Evolutionary conservation across 2,113 vertebrate genomes (phyloP), one percentile per base, ranked within the genome.

Genomic region (Nerophis lumbriciformis): DNA sequence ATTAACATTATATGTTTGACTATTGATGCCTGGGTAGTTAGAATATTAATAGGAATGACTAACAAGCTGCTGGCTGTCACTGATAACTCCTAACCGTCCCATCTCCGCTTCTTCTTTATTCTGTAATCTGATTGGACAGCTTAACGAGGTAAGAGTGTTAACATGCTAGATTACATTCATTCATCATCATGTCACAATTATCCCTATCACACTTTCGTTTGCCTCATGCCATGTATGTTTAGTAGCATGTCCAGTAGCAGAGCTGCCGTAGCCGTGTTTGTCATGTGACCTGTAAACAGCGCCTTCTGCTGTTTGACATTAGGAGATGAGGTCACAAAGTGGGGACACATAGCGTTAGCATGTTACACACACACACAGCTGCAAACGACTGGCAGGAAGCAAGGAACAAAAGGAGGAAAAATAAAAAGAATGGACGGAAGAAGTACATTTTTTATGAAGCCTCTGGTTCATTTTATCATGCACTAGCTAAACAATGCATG

Each of bases 81-180:
- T 69, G 51, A 82, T 72, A 39, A 69, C 35, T 79, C 51, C 83
- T 75, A 47, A 78, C 72, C 83, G 65, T 72, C 63, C 65, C 48
- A 73, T 73, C 67, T 61, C 53, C 85, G 83, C 85, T 87, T 76
- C 79, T 72, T 65, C 63, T 76, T 78, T 72, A 63, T 69, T 78
- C 63, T 70, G 77, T 77, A 77, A 75, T 77, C 61, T 83, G 78
- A 78, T 80, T 47, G 85, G 80, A 84, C 85, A 87, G 85, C 79
- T 85, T 60, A 87, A 87, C 55, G 76, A 87, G 85, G 85, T 87
- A 84, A 85, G 85, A 83, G 1, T 16, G 37, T 16, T 42, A 4
- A 38, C 53, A 45, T 45, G 11, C 42, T 45, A 12, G 42, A 45
- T 45, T 16, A 3, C 48, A 71, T 67, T 59, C 59, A 5, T 67